Percentiles rank a stretch among this genome's conserved stretches.
Evolutionary conservation across 2,113 vertebrate species (phyloP).

Genomic region (Pollimyrus isidori): DNA sequence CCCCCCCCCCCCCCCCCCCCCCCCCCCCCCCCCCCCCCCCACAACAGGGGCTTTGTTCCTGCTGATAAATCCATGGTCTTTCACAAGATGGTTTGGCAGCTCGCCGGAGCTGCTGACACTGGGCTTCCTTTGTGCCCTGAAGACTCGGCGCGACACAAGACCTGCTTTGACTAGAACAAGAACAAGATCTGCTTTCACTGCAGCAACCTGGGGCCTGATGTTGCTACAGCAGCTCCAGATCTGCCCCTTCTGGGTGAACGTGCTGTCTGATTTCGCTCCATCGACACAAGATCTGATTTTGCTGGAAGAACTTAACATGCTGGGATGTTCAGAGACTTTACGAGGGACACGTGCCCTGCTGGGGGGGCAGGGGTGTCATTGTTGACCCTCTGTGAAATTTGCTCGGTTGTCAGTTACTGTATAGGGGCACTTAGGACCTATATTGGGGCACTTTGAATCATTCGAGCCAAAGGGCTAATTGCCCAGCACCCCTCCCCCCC

Average conservation of each 20-base stretch:
- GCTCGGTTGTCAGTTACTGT: background rate
- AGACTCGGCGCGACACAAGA: background rate
- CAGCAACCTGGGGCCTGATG: background rate
- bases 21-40: no score
- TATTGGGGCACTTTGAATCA: no score
- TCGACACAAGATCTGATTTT: background rate
- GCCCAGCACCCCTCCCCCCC: background rate
- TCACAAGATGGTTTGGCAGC: background rate
- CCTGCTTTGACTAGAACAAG: background rate
- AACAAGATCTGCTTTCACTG: background rate
- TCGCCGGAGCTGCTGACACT: background rate
- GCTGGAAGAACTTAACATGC: background rate
- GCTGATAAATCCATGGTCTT: background rate
- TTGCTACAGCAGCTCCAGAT: background rate
- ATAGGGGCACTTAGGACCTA: background rate
- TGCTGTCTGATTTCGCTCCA: no score
- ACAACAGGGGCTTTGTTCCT: background rate
- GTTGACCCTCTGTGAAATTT: background rate
- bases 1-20: no score
- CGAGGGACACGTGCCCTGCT: background rate
- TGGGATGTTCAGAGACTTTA: background rate
- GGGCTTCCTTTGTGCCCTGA: constrained; percentile 1
- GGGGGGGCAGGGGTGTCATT: no score
- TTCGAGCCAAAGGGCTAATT: background rate
- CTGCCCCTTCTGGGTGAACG: background rate